Percentiles rank a stretch among this genome's conserved stretches.
phyloP scores from a whole-genome alignment of 2,888 invertebrate species.

The Melinopterus prodromus region DNA sequence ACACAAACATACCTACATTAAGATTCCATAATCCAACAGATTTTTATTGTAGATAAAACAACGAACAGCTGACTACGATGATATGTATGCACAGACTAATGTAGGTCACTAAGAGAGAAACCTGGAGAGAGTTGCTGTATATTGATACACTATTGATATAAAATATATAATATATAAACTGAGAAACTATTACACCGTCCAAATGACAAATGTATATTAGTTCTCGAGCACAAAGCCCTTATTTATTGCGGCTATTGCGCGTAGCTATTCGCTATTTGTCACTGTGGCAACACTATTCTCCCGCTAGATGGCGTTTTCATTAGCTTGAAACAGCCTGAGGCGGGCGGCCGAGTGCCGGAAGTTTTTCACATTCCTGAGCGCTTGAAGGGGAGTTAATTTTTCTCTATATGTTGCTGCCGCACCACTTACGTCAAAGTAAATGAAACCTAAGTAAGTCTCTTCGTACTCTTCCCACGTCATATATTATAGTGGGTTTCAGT shows the following conservation, averaged over 20 bases:
- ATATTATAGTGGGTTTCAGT: too few relatives aligned
- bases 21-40: too few relatives aligned
- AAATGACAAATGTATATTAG: background rate
- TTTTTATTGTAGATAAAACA: too few relatives aligned
- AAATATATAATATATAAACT: too few relatives aligned
- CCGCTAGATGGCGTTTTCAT: slow-evolving; percentile 24
- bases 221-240: slow-evolving; percentile 23
- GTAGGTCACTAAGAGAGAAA: too few relatives aligned
- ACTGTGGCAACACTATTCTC: slow-evolving; percentile 14
- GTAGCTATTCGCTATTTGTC: slow-evolving; percentile 39
- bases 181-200: background rate
- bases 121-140: too few relatives aligned
- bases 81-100: too few relatives aligned
- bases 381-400: slow-evolving; percentile 5
- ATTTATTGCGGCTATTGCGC: slow-evolving; percentile 38
- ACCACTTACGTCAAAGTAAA: background rate
- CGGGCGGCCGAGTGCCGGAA: background rate
- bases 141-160: too few relatives aligned
- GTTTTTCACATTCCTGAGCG: slow-evolving; percentile 35
- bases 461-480: too few relatives aligned
- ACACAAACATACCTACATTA: too few relatives aligned
- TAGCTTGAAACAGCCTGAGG: slow-evolving; percentile 14
- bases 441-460: background rate
- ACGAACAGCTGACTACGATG: too few relatives aligned
- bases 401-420: background rate